Base-by-base conservation (phyloP, 2,888 invertebrate genomes). In the Periphyllus acericola region DNA sequence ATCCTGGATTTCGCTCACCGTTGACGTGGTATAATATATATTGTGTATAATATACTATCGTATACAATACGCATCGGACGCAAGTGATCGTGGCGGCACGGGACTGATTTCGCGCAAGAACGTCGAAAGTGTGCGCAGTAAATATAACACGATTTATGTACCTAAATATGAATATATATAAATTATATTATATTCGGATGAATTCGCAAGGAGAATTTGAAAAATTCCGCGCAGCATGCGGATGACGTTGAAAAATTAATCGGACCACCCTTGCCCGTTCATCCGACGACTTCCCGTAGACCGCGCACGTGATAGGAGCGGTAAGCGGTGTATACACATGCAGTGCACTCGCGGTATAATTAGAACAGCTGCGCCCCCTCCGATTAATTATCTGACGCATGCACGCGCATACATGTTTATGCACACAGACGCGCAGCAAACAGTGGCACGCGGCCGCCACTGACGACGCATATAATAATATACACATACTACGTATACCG, bases 231-330 rank as follows among this genome's bases (percentile, higher is more conserved):
- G 11, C 60, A 9, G 66, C 80, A 25, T 86, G 86, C 60, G 55
- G 32, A 32, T 60, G 86, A 86, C 79, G 86, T 86, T 86, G 86
- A 86, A 86, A 80, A 86, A 86, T 86, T 86, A 80, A 86, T 86
- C 83, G 75, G 29, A 60, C 75, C 40, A 34, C 68, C 55, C 36
- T 55, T 71, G 9, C 36, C 71, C 21, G 36, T 34, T n/a, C 74
- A 21, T 9, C 17, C 46, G 32, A 34, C 66, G 71, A 80, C 66
- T 74, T 74, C 36, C 36, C 34, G n/a, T 29, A 29, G 2, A 36
- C 11, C 36, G n/a, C 11, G 68, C 68, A 3, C 21, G 83, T 40
- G 75, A 11, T 6, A 36, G 29, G 40, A 21, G 75, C 5, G 21
- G 46, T 71, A 71, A 81, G 68, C 81, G 68, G 6, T 66, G n/a